Evolutionary conservation across 1,140 invertebrate genomes (phyloP).

Genomic region (Brachionus calyciflorus): DNA sequence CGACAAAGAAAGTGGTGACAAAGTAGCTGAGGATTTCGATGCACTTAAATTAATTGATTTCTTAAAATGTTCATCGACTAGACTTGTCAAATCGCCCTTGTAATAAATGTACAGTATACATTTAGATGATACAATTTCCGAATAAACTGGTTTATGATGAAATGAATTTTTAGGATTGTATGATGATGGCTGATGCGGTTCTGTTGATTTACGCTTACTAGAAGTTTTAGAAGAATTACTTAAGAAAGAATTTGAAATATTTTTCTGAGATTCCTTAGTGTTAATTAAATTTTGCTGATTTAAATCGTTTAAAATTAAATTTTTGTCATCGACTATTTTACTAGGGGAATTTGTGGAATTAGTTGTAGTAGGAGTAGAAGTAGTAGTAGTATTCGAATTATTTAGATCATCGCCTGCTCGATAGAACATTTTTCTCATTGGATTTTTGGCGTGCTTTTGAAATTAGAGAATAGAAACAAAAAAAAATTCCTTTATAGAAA

Average conservation of each 20-base stretch:
- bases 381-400: conserved; percentile 9
- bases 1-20: conserved; percentile 28
- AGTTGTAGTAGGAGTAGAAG: conserved; percentile 16
- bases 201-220: conserved; percentile 25
- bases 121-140: conserved; percentile 35
- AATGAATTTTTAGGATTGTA: conserved; percentile 23
- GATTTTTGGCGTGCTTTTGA: conserved; percentile 37
- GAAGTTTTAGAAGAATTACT: not conserved
- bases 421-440: conserved; percentile 46
- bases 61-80: conserved; percentile 45
- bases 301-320: conserved; percentile 44
- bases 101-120: conserved; percentile 45
- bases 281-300: conserved; percentile 35
- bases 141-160: conserved; percentile 36
- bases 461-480: not conserved
- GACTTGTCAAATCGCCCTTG: conserved; percentile 31
- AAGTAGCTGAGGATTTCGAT: conserved; percentile 20
- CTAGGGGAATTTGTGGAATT: not conserved
- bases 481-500: conserved; percentile 38
- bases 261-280: conserved; percentile 41
- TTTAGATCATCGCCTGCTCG: conserved; percentile 42
- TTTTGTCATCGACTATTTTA: conserved; percentile 43
- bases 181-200: conserved; percentile 8
- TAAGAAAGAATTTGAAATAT: conserved; percentile 34
- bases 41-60: conserved; percentile 10